Evolutionary conservation across 2,113 vertebrate genomes (phyloP), one percentile per base, ranked within the genome.

Genomic region (Galeopterus variegatus): DNA sequence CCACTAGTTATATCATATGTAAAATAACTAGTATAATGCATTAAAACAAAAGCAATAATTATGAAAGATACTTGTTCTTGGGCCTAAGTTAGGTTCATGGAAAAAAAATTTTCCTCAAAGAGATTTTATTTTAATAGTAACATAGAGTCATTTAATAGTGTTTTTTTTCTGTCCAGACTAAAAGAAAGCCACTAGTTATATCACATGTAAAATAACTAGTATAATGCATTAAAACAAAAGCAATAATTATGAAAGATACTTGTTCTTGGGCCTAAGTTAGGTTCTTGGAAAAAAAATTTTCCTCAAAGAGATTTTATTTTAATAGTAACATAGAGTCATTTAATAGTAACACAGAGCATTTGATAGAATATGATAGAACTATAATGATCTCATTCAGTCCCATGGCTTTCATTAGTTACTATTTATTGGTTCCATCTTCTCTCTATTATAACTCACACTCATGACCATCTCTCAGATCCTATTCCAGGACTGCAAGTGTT

Each of bases 361-460:
- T 12, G 45, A 58, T 12, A 14, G 8, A 52, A 48, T 8, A 28
- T 12, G 4, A 89, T 90, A 45, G 33, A 72, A 10, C 31, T 76
- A n/a, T 75, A 90, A 90, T 36, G 58, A 83, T 52, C 41, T 76
- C 48, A 86, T 24, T 72, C 41, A 77, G 26, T 60, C 23, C 24
- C 13, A 56, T 36, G 70, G 60, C 64, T 90, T 85, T 92, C 85
- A 81, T 70, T 94, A 58, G n/a, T 15, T 70, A 72, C 41, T 92
- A 15, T 56, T 91, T 73, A 56, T 67, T 87, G 70, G 69, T 50
- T 36, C 17, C 15, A 36, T 56, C 65, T 70, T 72, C 19, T 81
- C 70, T 70, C n/a, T 56, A 36, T n/a, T 77, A 67, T 67, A 92
- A 72, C 2, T 15, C 13, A 31, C 21, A 64, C 3, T 90, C 5